Base-by-base conservation (phyloP, 2,113 vertebrate species). In the Camarhynchus parvulus region DNA sequence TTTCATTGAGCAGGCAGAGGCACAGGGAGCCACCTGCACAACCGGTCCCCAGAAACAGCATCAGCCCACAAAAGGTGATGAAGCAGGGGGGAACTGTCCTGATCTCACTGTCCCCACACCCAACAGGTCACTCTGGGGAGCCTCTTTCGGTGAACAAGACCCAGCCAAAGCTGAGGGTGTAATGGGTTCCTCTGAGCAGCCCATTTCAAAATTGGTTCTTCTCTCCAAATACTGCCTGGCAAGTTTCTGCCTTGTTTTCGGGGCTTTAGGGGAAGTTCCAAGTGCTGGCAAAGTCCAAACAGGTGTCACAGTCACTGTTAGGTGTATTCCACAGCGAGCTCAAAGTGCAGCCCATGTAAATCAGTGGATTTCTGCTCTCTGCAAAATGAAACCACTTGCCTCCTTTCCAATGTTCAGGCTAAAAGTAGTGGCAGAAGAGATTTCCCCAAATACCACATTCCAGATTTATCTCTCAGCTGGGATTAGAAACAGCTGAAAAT, bases 401-500 rank as follows among this genome's bases (percentile, higher is more conserved):
- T 83, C 9, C 53, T 66, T 86, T 86, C 70, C 74, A 37, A 7
- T 5, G 59, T 5, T 85, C 83, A 28, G 46, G 13, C 72, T 88
- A 52, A 78, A 88, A 93, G 92, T 3, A 88, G 73, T 25, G 89
- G 61, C 69, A 89, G 80, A 89, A 80, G 91, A 94, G 89, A 89
- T 50, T 92, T 92, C 15, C 83, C 83, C 83, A 93, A 52, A 91
- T 89, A 70, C 79, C 72, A 55, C 27, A 1, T 44, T 93, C 68
- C 73, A 89, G 83, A 90, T 92, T 92, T 89, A 69, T 96, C 91
- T 92, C 89, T 78, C 80, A 72, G 1, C 27, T 37, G 22, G 80
- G 89, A 97, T 94, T 91, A 72, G 91, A 96, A 97, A 90, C 91
- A 94, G 89, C 92, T 94, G 95, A 91, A 87, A 87, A 81, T 20